These are phyloP conservation scores for Phyllopteryx taeniolatus DNA, from an alignment of 2,113 vertebrate genomes.

Conservation along the genomic window DNA sequence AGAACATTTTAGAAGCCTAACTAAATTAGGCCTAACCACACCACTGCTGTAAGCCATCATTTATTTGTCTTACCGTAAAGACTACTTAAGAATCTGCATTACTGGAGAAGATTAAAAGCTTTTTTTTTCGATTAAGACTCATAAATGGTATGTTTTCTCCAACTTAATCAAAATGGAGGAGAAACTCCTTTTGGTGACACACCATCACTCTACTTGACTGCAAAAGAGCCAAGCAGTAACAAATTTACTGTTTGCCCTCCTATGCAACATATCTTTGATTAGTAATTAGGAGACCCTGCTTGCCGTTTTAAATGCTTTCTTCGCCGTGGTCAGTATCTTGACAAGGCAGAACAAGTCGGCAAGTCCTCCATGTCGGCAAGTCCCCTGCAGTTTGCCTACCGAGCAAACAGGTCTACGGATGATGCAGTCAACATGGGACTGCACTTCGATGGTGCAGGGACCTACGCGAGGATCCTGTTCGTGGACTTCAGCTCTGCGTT, in stretches of 20 bases:
- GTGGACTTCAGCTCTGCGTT: too few species aligned
- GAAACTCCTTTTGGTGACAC: slow-evolving; percentile 30
- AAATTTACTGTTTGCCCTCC: slow-evolving; percentile 25
- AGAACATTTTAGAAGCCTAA: too few species aligned
- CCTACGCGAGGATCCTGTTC: too few species aligned
- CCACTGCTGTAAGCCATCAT: too few species aligned
- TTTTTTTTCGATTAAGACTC: neutral
- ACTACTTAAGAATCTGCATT: too few species aligned
- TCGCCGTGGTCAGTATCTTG: slow-evolving; percentile 43
- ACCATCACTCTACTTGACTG: slow-evolving; percentile 44
- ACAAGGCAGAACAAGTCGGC: neutral
- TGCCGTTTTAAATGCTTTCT: slow-evolving; percentile 63
- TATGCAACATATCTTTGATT: slow-evolving; percentile 37
- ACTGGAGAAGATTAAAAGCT: neutral
- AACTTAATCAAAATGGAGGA: slow-evolving; percentile 36
- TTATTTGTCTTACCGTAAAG: too few species aligned
- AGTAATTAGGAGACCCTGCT: slow-evolving; percentile 69
- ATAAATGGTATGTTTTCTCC: neutral
- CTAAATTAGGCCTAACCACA: too few species aligned
- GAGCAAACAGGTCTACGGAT: too few species aligned
- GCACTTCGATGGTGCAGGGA: too few species aligned
- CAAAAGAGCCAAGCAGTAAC: slow-evolving; percentile 36
- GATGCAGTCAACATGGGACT: too few species aligned
- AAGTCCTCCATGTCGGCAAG: too few species aligned
- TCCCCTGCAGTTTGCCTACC: too few species aligned